Base-by-base conservation (phyloP, 1,140 invertebrate species). In the Neelides sp. region DNA sequence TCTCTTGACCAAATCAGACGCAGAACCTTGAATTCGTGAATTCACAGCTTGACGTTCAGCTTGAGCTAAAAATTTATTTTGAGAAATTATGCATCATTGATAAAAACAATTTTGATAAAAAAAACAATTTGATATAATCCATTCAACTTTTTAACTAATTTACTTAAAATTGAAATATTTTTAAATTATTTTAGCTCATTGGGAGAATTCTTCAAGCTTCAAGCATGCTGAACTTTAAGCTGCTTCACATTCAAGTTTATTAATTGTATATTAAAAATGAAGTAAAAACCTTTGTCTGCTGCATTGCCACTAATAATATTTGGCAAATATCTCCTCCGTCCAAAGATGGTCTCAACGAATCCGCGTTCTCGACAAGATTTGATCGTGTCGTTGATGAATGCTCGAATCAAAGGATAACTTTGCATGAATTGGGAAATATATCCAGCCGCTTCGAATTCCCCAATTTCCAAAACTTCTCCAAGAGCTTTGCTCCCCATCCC, bases 1-100 rank as follows among this genome's bases (percentile, higher is more conserved):
- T 26, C 71, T 77, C 66, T 98, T 98, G 0, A 87, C 82, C 26
- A 98, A 78, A 69, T 98, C 94, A 4, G 92, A 85, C 0, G 92
- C 94, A 1, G 90, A 93, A 0, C 93, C 94, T 72, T 98, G 94
- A 37, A 98, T 83, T 23, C 78, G 85, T 4, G 90, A 87, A 66
- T 98, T 98, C 0, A 98, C 75, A 15, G 91, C 90, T 73, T 97
- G 92, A 37, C 95, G 72, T 69, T 95, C 90, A n/a, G 87, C 85
- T 73, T 91, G 78, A 58, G 69, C 83, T 87, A 60, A 22, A 62
- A 61, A 45, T n/a, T n/a, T n/a, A n/a, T n/a, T n/a, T n/a, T n/a
- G n/a, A n/a, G n/a, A n/a, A n/a, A n/a, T n/a, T n/a, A n/a, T n/a
- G n/a, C n/a, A n/a, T n/a, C n/a, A n/a, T n/a, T n/a, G n/a, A n/a